These are phyloP conservation scores for Cynocephalus volans DNA, from an alignment of 2,113 vertebrate species.

Conservation along the genomic window DNA sequence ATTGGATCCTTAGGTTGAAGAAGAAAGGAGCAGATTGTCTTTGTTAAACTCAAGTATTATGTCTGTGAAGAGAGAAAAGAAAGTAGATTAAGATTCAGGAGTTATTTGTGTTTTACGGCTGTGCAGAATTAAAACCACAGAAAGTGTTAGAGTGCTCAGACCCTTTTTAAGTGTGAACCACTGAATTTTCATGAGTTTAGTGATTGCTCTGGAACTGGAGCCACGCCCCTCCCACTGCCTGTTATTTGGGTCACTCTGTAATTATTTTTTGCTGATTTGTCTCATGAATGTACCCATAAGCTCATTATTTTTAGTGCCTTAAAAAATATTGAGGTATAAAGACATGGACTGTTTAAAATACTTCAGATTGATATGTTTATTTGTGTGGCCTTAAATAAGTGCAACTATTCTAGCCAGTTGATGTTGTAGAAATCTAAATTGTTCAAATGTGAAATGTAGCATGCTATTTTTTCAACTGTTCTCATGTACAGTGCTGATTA, in stretches of 20 bases:
- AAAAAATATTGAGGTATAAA: slow-evolving; percentile 3
- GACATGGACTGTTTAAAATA: not conserved
- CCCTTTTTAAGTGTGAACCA: not conserved
- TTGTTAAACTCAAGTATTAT: not conserved
- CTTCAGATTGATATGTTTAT: not conserved
- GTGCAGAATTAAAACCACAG: not conserved
- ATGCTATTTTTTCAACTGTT: not conserved
- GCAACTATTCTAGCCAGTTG: not conserved
- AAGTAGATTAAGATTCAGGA: slow-evolving; percentile 7
- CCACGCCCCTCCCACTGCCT: not conserved
- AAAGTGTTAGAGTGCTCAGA: not conserved
- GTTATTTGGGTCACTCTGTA: not conserved
- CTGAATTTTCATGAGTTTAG: not conserved
- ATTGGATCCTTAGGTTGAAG: not conserved
- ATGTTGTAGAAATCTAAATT: not conserved
- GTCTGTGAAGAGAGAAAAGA: not conserved
- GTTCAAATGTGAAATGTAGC: not conserved
- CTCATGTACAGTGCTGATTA: not conserved
- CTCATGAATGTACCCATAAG: not conserved
- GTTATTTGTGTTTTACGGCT: not conserved
- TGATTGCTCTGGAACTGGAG: not conserved
- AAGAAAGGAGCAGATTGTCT: not conserved
- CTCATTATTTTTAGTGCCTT: slow-evolving; percentile 7
- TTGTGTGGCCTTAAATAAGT: not conserved
- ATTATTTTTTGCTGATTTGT: slow-evolving; percentile 34